phyloP scores from a whole-genome alignment of 2,113 vertebrate species.

The Catagonus wagneri region DNA sequence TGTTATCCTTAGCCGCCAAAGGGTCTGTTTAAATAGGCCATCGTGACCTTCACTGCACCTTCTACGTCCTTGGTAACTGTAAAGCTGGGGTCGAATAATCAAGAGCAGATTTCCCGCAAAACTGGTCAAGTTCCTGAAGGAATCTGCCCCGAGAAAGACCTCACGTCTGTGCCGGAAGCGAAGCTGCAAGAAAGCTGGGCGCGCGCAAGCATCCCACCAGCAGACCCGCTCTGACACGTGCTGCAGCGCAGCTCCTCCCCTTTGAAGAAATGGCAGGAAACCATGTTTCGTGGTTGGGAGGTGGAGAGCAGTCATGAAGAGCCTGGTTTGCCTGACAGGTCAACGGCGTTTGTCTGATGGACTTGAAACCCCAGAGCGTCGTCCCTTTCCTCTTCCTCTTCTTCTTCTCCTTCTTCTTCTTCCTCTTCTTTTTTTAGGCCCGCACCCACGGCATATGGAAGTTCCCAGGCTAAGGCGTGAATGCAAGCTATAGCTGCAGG shows the following conservation, averaged over 20 bases:
- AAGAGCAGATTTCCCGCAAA: not conserved
- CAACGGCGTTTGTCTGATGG: not conserved
- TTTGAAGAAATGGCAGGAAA: not conserved
- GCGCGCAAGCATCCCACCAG: fast-evolving
- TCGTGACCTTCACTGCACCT: not conserved
- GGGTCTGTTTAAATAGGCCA: not conserved
- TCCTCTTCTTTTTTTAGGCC: no score
- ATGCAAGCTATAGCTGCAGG: no score
- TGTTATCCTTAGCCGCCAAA: not conserved
- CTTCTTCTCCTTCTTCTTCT: no score
- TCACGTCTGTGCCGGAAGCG: fast-evolving
- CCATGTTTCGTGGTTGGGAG: fast-evolving
- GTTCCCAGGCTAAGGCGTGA: no score
- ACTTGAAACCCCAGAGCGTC: not conserved
- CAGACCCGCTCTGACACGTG: fast-evolving
- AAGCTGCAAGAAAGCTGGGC: not conserved
- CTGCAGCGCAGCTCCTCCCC: not conserved
- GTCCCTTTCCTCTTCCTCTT: not conserved
- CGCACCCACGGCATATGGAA: no score
- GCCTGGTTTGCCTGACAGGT: not conserved
- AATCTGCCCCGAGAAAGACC: not conserved
- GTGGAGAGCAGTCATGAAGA: fast-evolving
- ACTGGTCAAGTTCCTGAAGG: not conserved
- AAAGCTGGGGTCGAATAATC: not conserved
- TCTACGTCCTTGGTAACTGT: not conserved